Evolutionary conservation across 2,113 vertebrate genomes (phyloP), one percentile per base, ranked within the genome.

Genomic region (Elgaria multicarinata): DNA sequence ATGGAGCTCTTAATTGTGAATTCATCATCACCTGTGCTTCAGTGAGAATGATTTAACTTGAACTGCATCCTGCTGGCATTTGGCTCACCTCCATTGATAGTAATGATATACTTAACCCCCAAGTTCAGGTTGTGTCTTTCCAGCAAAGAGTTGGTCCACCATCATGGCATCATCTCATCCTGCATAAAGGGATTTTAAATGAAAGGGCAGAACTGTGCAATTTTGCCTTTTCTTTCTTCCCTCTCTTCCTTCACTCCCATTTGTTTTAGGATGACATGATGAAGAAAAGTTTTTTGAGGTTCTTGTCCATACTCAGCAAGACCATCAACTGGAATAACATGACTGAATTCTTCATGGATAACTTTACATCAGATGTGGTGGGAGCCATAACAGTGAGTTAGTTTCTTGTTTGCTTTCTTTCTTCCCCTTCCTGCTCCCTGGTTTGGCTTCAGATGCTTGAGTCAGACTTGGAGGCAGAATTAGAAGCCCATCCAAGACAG

Each of bases 241-340:
- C n/a, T 42, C 7, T 7, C 4, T 20, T 28, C 5, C 31, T 13
- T 20, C 16, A 6, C 44, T 20, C 31, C 75, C 10, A 1, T 67
- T 66, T 64, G 13, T 10, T 76, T 39, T 18, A 90, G 89, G 85
- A 90, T 55, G 33, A 50, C 14, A 16, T 83, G 33, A 90, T 90
- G 89, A 87, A 82, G 85, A 90, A 87, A 53, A 67, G 89, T 31
- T 90, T 90, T 24, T 53, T 90, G 6, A 39, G 58, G 22, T 86
- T 87, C 85, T 33, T 90, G 4, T 87, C 85, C 6, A 10, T 90
- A 1, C 89, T 90, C 55, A 82, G 85, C 89, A 90, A 90, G 71
- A 90, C 85, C 1, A 82, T 87, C 26, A 87, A 90, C 85, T 90
- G 89, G 89, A 75, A 2, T 6, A 67, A 67, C 78, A 90, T 87